These are phyloP conservation scores for Calephelis virginiensis DNA, from an alignment of 1,140 invertebrate genomes.

Conservation along the genomic window DNA sequence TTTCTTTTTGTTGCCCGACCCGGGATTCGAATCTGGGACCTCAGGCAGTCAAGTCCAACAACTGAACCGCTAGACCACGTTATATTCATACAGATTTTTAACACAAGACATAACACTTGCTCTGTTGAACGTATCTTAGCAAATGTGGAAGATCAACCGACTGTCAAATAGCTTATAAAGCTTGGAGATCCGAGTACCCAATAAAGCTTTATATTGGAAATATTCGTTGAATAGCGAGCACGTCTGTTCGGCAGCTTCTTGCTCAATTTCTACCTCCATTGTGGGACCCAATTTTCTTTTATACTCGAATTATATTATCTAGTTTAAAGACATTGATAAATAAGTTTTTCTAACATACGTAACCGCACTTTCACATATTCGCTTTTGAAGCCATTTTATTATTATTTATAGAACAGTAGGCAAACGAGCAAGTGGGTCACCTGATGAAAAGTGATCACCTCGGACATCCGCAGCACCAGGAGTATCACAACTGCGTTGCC, in stretches of 20 bases:
- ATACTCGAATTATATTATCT: background rate
- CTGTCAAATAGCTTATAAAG: constrained; percentile 8
- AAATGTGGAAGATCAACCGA: constrained; percentile 2
- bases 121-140: background rate
- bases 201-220: constrained; percentile 8
- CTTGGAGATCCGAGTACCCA: background rate
- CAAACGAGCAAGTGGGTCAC: too few species aligned
- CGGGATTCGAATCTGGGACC: too few species aligned
- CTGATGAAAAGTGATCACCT: too few species aligned
- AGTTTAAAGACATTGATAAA: background rate
- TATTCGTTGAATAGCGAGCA: background rate
- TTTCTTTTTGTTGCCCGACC: too few species aligned
- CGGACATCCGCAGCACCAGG: too few species aligned
- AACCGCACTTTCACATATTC: background rate
- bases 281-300: constrained; percentile 8
- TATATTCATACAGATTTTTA: too few species aligned
- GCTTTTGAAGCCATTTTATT: too few species aligned
- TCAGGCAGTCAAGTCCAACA: too few species aligned
- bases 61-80: too few species aligned
- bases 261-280: constrained; percentile 3
- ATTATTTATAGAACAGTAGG: too few species aligned
- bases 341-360: background rate
- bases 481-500: too few species aligned
- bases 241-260: background rate
- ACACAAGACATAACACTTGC: too few species aligned